Conservation (phyloP, 92 coral and sea anemone species). For the Parazoanthus swiftii region DNA sequence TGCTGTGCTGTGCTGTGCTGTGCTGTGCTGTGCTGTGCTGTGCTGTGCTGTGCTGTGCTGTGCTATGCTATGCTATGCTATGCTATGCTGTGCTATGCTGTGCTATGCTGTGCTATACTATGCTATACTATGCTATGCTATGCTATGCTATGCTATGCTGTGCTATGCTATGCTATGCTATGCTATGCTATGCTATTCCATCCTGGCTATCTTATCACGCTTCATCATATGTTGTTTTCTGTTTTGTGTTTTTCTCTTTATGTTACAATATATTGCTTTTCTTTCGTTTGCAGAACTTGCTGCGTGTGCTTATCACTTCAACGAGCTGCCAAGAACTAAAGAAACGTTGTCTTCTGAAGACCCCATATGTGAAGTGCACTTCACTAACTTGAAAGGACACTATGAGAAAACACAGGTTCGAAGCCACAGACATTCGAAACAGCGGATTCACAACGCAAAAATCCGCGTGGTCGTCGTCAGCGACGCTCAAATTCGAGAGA, state of each 20-base stretch:
- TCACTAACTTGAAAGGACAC: constrained; percentile 38
- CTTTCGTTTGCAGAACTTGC: not conserved
- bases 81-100: too few relatives aligned
- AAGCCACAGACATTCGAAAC: constrained; percentile 83
- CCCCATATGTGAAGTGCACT: constrained; percentile 22
- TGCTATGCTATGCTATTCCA: not conserved
- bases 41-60: too few relatives aligned
- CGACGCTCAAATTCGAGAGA: constrained; percentile 75
- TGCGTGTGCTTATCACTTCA: not conserved
- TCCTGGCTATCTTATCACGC: too few relatives aligned
- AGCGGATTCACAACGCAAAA: constrained; percentile 74
- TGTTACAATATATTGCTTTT: not conserved
- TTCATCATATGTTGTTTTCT: too few relatives aligned
- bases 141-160: too few relatives aligned
- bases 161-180: too few relatives aligned
- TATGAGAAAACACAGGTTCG: constrained; percentile 64
- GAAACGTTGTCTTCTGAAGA: not conserved
- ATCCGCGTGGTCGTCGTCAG: constrained; percentile 77
- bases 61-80: too few relatives aligned
- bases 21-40: too few relatives aligned
- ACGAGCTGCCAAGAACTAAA: not conserved
- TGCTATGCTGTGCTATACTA: too few relatives aligned
- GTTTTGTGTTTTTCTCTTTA: not conserved
- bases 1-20: too few relatives aligned
- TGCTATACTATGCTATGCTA: too few relatives aligned